Evolutionary conservation across 2,797 vertebrate species (phyloP), one percentile per base, ranked within the genome.

Genomic region (Alfaro cultratus): DNA sequence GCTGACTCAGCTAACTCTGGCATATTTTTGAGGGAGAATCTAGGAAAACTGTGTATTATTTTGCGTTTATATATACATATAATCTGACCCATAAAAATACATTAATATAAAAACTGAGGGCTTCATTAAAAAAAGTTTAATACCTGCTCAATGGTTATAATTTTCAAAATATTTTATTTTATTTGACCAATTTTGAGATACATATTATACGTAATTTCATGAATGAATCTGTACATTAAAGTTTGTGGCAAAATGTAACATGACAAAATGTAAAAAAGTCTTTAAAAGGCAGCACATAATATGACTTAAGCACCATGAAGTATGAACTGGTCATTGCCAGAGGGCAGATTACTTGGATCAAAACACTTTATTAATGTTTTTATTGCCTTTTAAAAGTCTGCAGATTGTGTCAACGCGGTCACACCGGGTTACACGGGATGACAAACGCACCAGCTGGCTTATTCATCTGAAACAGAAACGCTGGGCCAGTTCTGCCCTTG

Each of bases 401-500:
- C 21, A 62, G 5, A 49, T 55, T 74, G 16, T 68, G 83, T 74
- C 81, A 72, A 1, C 34, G 77, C 45, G 71, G 79, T 75, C 86
- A 83, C 62, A 67, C 16, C 60, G 29, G 11, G 76, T 67, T 79
- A 45, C 3, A 34, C 60, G 64, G 47, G 72, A 86, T 68, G 60
- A 74, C 79, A 23, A 47, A 47, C 53, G 49, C 83, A 60, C 74
- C 34, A 71, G 73, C 81, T 77, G 77, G 67, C 83, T 68, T 86
- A 75, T 84, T 89, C 55, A 43, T 77, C 70, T 79, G 79, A 85
- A 88, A 91, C 83, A 86, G 73, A 83, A 87, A 89, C 1, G 57
- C 85, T 29, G 71, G 79, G 41, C 76, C 77, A 79, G 79, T 82
- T 87, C 85, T 85, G 86, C 64, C 94, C 91, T 94, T 94, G 90